Conservation (phyloP, 2,888 invertebrate genomes). For the Drosophila tripunctata region DNA sequence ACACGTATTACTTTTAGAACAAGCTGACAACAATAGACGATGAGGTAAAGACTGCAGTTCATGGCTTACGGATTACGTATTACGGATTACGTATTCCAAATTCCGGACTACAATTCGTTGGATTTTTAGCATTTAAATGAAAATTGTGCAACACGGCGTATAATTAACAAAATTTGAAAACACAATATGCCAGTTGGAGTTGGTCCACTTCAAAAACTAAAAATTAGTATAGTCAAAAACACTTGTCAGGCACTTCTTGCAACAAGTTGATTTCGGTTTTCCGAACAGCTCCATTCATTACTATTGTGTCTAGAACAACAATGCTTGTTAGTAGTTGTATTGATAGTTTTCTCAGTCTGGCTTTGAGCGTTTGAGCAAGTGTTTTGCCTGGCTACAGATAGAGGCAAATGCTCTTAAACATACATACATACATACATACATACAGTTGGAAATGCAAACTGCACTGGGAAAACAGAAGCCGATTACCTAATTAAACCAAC, state of each 20-base stretch:
- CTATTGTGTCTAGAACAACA: not conserved
- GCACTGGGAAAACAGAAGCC: conserved; percentile 29
- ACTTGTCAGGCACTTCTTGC: not conserved
- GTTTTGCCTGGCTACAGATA: conserved; percentile 23
- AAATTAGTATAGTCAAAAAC: not conserved
- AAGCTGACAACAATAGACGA: conserved; percentile 51
- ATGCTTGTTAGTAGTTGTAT: conserved; percentile 13
- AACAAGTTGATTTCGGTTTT: conserved; percentile 1
- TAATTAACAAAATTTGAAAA: conserved; percentile 65
- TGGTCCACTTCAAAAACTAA: not conserved
- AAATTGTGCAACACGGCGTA: conserved; percentile 63
- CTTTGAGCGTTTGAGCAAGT: conserved; percentile 54
- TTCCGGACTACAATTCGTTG: not conserved
- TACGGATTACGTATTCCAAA: too few species aligned
- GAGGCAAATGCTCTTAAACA: conserved; percentile 5
- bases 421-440: not conserved
- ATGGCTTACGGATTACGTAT: not conserved
- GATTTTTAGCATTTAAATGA: not conserved
- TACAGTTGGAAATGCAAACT: conserved; percentile 32
- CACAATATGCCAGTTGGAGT: conserved; percentile 15
- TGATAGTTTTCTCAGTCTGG: conserved; percentile 28
- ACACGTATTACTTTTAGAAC: conserved; percentile 34
- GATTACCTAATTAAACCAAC: conserved; percentile 60
- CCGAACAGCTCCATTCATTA: not conserved
- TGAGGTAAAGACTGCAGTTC: conserved; percentile 12